These are phyloP conservation scores for Bilobella aurantiaca DNA, from an alignment of 1,140 invertebrate genomes.

Conservation along the genomic window DNA sequence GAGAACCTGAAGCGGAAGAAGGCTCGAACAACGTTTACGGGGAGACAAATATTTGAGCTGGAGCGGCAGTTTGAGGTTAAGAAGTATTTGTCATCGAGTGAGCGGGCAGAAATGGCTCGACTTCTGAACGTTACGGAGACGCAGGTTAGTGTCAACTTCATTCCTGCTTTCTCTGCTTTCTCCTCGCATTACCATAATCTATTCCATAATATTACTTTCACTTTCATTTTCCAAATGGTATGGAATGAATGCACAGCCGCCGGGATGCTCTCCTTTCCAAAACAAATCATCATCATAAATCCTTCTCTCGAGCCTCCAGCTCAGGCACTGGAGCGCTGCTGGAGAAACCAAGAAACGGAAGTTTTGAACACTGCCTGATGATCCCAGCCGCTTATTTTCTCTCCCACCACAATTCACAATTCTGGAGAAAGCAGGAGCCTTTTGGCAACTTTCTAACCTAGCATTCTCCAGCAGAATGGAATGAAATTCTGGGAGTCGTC, in stretches of 20 bases:
- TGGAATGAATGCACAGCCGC: not conserved
- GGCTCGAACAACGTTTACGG: constrained; percentile 87
- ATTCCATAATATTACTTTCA: constrained; percentile 16
- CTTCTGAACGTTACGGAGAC: constrained; percentile 88
- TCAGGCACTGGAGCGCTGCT: not conserved
- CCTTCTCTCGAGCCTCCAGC: not conserved
- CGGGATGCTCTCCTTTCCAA: not conserved
- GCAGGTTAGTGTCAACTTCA: constrained; percentile 53
- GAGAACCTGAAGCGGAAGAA: constrained; percentile 75
- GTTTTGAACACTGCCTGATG: too few species aligned
- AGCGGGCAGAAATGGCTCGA: constrained; percentile 85
- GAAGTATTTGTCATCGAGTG: constrained; percentile 91
- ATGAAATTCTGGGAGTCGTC: too few species aligned
- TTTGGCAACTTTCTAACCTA: too few species aligned
- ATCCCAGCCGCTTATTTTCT: not conserved
- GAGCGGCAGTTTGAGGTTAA: constrained; percentile 92
- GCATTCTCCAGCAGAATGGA: too few species aligned
- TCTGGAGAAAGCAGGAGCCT: too few species aligned
- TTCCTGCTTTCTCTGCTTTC: not conserved
- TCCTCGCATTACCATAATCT: constrained; percentile 13
- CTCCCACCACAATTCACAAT: too few species aligned
- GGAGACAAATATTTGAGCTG: constrained; percentile 87
- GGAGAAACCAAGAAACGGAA: not conserved
- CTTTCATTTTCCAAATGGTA: constrained; percentile 9
- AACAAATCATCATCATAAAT: constrained; percentile 6